A percentile compares a stretch with the other conserved stretches of the same genome.
These are phyloP conservation scores for Hymenopus coronatus DNA, from an alignment of 2,888 invertebrate genomes.

Conservation along the genomic window DNA sequence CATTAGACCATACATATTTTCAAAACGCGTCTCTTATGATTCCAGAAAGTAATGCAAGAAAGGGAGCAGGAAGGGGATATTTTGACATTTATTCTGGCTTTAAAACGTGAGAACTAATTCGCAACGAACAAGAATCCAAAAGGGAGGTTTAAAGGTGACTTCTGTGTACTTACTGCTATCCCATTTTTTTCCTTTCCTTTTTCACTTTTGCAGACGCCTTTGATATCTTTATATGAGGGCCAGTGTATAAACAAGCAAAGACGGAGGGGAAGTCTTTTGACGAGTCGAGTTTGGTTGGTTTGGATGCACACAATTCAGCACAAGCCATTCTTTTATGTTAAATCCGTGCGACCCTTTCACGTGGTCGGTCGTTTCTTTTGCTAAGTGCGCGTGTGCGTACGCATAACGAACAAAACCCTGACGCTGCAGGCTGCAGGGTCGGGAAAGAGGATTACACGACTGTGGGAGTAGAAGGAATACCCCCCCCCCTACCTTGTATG, in stretches of 20 bases:
- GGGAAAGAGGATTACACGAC: not conserved
- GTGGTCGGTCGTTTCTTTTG: not conserved
- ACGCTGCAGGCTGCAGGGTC: not conserved
- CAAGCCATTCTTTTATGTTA: not conserved
- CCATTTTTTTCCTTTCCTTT: not conserved
- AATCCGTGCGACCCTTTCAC: not conserved
- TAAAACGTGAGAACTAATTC: no score
- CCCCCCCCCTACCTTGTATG: not conserved
- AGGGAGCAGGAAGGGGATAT: no score
- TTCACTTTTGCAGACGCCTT: not conserved
- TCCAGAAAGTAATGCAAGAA: no score
- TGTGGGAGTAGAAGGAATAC: not conserved
- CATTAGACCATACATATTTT: no score
- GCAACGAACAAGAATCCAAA: no score
- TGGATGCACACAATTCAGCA: not conserved
- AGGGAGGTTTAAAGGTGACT: no score
- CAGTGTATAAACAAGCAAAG: not conserved
- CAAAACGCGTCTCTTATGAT: no score
- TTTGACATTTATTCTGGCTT: no score
- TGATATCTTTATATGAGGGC: not conserved
- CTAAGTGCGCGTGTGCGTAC: not conserved
- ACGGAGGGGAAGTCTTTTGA: not conserved
- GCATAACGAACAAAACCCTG: not conserved
- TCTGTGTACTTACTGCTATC: no score
- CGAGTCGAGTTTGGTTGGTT: not conserved